Evolutionary conservation across 2,797 vertebrate species (phyloP).

Genomic region (Pangasius macronema): DNA sequence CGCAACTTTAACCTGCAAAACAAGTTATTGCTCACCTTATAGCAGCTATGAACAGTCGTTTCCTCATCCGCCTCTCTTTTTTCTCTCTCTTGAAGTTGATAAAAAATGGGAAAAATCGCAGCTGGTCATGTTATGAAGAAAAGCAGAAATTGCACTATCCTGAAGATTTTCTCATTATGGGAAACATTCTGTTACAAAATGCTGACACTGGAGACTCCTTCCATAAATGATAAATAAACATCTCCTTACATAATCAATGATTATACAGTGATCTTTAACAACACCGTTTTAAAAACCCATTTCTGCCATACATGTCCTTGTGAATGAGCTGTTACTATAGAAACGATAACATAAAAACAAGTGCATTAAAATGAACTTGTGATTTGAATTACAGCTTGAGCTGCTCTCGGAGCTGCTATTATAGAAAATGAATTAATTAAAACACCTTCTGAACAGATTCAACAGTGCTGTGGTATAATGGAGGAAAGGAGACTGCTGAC

Average conservation of each 20-base stretch:
- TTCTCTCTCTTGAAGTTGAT: neutral
- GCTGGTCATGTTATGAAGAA: neutral
- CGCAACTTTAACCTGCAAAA: neutral
- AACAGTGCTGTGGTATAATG: neutral
- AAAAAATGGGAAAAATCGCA: neutral
- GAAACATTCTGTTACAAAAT: neutral
- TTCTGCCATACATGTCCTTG: neutral
- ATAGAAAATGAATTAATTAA: neutral
- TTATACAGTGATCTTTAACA: neutral
- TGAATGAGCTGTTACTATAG: neutral
- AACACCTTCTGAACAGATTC: slow-evolving; percentile 3
- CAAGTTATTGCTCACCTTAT: neutral
- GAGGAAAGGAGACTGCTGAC: slow-evolving; percentile 31
- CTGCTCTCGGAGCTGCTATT: neutral
- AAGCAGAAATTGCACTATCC: neutral
- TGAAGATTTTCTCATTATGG: neutral
- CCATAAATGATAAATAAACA: neutral
- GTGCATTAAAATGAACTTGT: neutral
- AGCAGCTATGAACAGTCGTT: neutral
- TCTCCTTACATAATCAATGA: neutral
- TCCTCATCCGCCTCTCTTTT: neutral
- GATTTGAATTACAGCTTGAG: neutral
- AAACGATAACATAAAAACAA: neutral
- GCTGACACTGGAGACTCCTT: neutral
- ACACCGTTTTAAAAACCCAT: neutral